phyloP scores from a whole-genome alignment of 2,888 invertebrate genomes.

The Drosophila prolongata region DNA sequence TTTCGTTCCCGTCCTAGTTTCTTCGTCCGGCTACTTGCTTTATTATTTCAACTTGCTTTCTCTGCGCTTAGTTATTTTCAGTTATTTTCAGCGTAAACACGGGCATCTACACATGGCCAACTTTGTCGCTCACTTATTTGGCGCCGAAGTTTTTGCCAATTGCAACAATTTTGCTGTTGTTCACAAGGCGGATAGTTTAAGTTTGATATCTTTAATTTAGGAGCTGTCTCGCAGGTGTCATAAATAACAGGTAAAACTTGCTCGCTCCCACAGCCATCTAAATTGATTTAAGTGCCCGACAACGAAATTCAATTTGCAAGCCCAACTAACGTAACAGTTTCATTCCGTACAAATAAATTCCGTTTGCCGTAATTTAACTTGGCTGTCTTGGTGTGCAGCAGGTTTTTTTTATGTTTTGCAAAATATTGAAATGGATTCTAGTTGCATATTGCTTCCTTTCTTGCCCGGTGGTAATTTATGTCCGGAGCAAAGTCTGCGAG shows the following conservation, averaged over 20 bases:
- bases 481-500: conserved; percentile 21
- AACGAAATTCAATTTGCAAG: conserved; percentile 63
- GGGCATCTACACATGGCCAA: conserved; percentile 41
- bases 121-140: conserved; percentile 63
- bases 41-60: conserved; percentile 57
- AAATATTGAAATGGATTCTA: conserved; percentile 77
- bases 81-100: conserved; percentile 62
- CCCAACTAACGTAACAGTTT: conserved; percentile 19
- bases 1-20: conserved; percentile 5
- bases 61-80: conserved; percentile 17
- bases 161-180: conserved; percentile 46
- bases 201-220: conserved; percentile 63
- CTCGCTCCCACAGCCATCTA: conserved; percentile 22
- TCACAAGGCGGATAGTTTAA: conserved; percentile 45
- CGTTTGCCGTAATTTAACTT: conserved; percentile 54
- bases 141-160: conserved; percentile 68
- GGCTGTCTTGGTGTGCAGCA: conserved; percentile 25
- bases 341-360: conserved; percentile 59
- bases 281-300: conserved; percentile 54
- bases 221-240: conserved; percentile 39
- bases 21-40: conserved; percentile 43
- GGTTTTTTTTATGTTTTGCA: conserved; percentile 61
- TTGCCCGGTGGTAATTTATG: conserved; percentile 58
- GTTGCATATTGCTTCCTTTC: conserved; percentile 62
- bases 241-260: conserved; percentile 49